Conservation (phyloP, 2,888 invertebrate species). For the Hylaea fasciaria region DNA sequence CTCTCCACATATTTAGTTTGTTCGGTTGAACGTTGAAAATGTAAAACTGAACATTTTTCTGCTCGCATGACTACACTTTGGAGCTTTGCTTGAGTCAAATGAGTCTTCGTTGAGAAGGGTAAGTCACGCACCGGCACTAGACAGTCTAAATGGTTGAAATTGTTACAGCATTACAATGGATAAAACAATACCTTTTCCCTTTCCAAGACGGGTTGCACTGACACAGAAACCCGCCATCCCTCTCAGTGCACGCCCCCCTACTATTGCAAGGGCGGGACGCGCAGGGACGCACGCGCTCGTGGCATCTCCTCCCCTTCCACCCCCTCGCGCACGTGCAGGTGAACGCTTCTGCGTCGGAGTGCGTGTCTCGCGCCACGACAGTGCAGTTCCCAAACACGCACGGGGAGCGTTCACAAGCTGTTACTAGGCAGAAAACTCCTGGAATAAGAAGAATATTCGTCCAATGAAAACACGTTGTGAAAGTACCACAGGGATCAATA, state of each 20-base stretch:
- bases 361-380: slow-evolving; percentile 58
- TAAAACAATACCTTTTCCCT: slow-evolving; percentile 74
- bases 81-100: no score
- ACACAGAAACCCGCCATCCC: slow-evolving; percentile 88
- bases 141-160: no score
- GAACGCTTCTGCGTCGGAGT: slow-evolving; percentile 65
- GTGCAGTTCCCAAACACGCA: slow-evolving; percentile 88
- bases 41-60: no score
- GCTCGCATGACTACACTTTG: no score
- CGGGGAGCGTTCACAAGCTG: slow-evolving; percentile 89
- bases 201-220: slow-evolving; percentile 91
- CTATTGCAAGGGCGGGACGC: slow-evolving; percentile 90
- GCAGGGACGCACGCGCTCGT: slow-evolving; percentile 88
- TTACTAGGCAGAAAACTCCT: slow-evolving; percentile 91
- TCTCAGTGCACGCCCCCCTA: slow-evolving; percentile 89
- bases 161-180: no score
- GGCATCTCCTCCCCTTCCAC: slow-evolving; percentile 88
- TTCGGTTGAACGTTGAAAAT: no score
- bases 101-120: no score
- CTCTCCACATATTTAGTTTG: no score
- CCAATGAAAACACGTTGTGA: background rate
- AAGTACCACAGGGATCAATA: no score
- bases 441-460: slow-evolving; percentile 22
- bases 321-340: slow-evolving; percentile 88
- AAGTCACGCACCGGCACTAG: no score